Percentiles rank a stretch among this genome's conserved stretches.
Conservation (phyloP, 2,797 vertebrate genomes). For the Semaprochilodus insignis region DNA sequence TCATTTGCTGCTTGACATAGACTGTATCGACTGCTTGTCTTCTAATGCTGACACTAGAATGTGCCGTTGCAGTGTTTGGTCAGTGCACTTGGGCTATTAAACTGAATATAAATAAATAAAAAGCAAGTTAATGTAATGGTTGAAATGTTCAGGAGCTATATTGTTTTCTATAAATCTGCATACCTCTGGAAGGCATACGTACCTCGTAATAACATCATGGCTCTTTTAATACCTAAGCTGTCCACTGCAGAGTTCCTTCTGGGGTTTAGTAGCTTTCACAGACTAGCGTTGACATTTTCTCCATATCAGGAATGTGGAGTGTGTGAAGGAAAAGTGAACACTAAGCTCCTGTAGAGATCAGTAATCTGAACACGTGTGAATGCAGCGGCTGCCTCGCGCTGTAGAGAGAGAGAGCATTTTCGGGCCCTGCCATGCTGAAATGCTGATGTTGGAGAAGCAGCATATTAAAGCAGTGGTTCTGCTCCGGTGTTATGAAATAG, state of each 20-base stretch:
- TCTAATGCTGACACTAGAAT: background rate
- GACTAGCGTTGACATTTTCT: constrained; percentile 62
- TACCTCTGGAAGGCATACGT: background rate
- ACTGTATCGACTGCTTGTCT: constrained; percentile 23
- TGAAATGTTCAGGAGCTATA: background rate
- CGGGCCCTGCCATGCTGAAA: constrained; percentile 60
- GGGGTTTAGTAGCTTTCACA: constrained; percentile 66
- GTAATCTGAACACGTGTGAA: constrained; percentile 72
- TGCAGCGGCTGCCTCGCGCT: constrained; percentile 63
- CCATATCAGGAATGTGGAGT: constrained; percentile 55
- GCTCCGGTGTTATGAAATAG: constrained; percentile 63
- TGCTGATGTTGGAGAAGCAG: constrained; percentile 66
- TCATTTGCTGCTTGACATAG: constrained; percentile 19
- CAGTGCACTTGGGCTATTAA: constrained; percentile 9
- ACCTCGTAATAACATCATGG: background rate
- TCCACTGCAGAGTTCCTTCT: constrained; percentile 35
- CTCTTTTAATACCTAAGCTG: background rate
- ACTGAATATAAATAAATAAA: constrained; percentile 4
- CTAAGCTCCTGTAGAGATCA: constrained; percentile 64
- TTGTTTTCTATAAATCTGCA: background rate
- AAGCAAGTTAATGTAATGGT: background rate
- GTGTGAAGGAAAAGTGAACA: constrained; percentile 60
- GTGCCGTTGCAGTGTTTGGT: background rate
- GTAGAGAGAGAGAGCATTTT: constrained; percentile 57
- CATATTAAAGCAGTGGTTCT: constrained; percentile 62